phyloP scores from a whole-genome alignment of 2,797 vertebrate species.

The Pangasius krempfi region DNA sequence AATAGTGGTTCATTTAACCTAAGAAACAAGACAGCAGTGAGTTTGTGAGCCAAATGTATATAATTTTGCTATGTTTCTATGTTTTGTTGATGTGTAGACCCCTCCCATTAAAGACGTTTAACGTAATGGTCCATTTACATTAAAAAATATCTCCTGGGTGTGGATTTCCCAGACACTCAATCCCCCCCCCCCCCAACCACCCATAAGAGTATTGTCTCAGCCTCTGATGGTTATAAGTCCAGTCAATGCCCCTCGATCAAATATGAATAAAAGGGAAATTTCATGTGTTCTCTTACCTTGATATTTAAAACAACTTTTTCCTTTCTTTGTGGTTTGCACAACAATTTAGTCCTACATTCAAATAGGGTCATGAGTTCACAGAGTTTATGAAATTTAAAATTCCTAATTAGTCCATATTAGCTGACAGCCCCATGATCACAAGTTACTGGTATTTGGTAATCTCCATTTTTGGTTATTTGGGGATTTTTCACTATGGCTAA shows the following conservation, averaged over 20 bases:
- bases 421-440: not conserved
- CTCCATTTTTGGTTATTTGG: not conserved
- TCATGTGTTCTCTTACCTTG: not conserved
- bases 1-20: not conserved
- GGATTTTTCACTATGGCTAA: not conserved
- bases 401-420: not conserved
- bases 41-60: not conserved
- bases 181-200: no score
- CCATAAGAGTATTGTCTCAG: no score
- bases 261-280: not conserved
- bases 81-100: not conserved
- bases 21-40: not conserved
- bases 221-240: not conserved
- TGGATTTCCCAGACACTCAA: not conserved
- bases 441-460: not conserved
- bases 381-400: not conserved
- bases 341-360: no score
- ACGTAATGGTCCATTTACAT: not conserved
- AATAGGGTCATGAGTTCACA: no score
- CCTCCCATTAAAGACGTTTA: not conserved
- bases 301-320: not conserved
- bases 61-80: not conserved
- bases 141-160: not conserved
- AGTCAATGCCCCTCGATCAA: not conserved
- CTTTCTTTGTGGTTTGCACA: not conserved